phyloP scores from a whole-genome alignment of 1,140 invertebrate species.

The Mercenaria mercenaria region DNA sequence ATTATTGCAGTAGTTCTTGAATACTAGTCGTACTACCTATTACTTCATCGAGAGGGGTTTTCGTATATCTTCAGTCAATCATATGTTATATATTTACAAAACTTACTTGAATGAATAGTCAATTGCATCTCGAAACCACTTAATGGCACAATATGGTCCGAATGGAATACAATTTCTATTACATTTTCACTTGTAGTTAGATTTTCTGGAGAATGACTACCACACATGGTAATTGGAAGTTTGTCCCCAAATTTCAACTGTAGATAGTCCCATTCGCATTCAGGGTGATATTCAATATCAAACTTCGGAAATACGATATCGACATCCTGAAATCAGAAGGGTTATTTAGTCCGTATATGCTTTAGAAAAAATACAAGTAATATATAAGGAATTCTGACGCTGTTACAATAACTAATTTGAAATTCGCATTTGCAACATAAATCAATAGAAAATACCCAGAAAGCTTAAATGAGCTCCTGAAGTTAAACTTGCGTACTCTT shows the following conservation, averaged over 20 bases:
- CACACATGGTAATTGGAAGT: background rate
- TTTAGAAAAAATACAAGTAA: no score
- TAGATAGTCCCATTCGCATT: slow-evolving; percentile 21
- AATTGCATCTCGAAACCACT: background rate
- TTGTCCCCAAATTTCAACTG: background rate
- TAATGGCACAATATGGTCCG: background rate
- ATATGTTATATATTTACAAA: background rate
- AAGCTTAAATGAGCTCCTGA: no score
- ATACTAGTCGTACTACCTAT: no score
- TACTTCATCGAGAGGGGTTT: no score
- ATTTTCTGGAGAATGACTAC: background rate
- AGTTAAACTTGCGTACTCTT: no score
- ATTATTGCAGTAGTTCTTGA: no score
- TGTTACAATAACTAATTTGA: no score
- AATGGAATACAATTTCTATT: background rate
- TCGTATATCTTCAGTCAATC: no score
- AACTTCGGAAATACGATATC: slow-evolving; percentile 4
- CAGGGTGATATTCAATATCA: slow-evolving; percentile 22
- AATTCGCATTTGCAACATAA: no score
- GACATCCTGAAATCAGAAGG: background rate
- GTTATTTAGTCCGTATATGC: no score
- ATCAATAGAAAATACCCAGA: no score
- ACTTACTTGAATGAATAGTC: background rate
- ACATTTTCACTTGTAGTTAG: background rate
- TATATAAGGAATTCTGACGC: no score